Conservation (phyloP, 1,140 invertebrate genomes). For the Homarus americanus region DNA sequence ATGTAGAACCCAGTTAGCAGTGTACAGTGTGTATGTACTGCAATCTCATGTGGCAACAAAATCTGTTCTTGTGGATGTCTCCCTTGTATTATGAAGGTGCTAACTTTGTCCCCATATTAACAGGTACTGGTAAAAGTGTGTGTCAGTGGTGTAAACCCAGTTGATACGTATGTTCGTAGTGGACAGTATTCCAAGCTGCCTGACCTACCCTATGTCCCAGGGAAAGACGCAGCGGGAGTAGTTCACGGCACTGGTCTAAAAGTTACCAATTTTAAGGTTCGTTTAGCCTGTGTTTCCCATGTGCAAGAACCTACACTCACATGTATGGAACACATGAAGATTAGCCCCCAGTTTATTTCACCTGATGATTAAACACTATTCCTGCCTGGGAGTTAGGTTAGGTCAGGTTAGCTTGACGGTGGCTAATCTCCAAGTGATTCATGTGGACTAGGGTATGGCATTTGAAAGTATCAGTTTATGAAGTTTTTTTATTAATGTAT, state of each 20-base stretch:
- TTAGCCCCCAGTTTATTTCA: too few relatives aligned
- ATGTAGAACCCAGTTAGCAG: too few relatives aligned
- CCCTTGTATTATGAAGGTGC: neutral
- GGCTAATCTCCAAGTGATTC: too few relatives aligned
- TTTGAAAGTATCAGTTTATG: too few relatives aligned
- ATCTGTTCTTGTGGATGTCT: neutral
- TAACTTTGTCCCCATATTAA: neutral
- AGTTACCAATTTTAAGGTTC: conserved; percentile 79
- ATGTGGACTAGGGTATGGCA: too few relatives aligned
- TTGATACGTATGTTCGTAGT: conserved; percentile 49
- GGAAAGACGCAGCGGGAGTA: conserved; percentile 81
- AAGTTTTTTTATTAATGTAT: too few relatives aligned
- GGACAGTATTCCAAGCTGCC: conserved; percentile 33
- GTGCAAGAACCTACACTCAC: too few relatives aligned
- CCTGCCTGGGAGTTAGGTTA: too few relatives aligned
- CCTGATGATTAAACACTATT: too few relatives aligned
- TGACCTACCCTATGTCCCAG: conserved; percentile 80
- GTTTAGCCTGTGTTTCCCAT: too few relatives aligned
- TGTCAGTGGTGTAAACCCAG: conserved; percentile 58
- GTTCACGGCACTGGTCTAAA: conserved; percentile 79
- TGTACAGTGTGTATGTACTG: neutral
- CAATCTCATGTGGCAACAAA: neutral
- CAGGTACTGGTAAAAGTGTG: conserved; percentile 77
- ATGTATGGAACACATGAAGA: too few relatives aligned
- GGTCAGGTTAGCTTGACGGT: too few relatives aligned